Conservation (phyloP, 1,140 invertebrate species). For the Eriocheir sinensis region DNA sequence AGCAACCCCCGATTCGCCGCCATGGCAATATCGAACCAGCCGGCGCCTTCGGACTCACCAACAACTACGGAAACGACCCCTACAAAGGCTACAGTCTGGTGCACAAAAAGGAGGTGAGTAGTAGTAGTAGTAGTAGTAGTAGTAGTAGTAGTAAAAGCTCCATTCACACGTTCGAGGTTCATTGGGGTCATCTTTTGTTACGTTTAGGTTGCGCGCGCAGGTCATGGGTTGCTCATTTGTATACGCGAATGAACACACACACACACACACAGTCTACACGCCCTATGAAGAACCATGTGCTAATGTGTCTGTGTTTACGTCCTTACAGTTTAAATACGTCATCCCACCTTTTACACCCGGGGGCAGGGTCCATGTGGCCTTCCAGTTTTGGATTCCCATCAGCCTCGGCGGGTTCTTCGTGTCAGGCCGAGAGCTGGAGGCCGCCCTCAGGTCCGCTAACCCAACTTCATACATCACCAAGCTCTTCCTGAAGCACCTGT, state of each 20-base stretch:
- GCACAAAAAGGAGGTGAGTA: constrained; percentile 60
- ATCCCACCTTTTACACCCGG: constrained; percentile 70
- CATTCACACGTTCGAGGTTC: background rate
- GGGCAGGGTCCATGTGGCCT: constrained; percentile 63
- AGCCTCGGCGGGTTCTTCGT: constrained; percentile 64
- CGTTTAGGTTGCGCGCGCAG: too few relatives aligned
- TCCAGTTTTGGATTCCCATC: constrained; percentile 73
- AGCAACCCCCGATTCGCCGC: background rate
- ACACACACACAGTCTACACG: background rate
- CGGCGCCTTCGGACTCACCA: constrained; percentile 38
- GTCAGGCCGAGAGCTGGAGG: constrained; percentile 54
- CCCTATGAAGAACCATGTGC: background rate
- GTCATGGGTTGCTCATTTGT: too few relatives aligned
- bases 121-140: background rate
- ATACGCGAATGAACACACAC: background rate
- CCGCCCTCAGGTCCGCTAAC: constrained; percentile 48
- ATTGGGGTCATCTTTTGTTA: background rate
- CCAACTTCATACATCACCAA: constrained; percentile 64
- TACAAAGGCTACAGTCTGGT: constrained; percentile 51
- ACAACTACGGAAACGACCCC: constrained; percentile 63
- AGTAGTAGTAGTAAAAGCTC: too few relatives aligned
- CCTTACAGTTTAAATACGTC: constrained; percentile 57
- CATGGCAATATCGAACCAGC: background rate
- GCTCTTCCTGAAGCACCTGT: constrained; percentile 60
- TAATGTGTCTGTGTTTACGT: background rate